Evolutionary conservation across 2,797 vertebrate species (phyloP), one percentile per base, ranked within the genome.

Genomic region (Intellagama lesueurii): DNA sequence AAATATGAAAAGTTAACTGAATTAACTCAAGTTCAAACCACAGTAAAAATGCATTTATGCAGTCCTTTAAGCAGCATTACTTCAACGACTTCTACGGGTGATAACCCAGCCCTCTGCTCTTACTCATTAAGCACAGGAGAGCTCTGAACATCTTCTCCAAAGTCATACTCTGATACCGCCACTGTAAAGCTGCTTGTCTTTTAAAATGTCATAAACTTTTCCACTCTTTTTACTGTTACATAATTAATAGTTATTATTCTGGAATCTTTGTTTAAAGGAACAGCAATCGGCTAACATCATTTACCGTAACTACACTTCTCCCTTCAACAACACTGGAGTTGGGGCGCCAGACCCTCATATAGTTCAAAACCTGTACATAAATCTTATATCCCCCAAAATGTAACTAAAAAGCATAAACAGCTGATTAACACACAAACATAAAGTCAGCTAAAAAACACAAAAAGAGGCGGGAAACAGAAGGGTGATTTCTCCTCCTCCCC

Each of bases 201-300:
- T 83, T n/a, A 77, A 60, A 81, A 6, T 22, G 4, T 0, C 0
- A 1, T 0, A 0, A 0, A 22, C 35, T 26, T 12, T 91, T 35
- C 32, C 14, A n/a, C 49, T 49, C 28, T n/a, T 72, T 84, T 49
- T 72, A 8, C 35, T 40, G 32, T 32, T 56, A 19, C 64, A 69
- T 44, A 80, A 32, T 86, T 79, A 88, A 12, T 4, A 2, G 2
- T 5, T 0, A 0, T 1, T 3, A 11, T 56, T 35, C 12, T 1
- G 66, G 79, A 94, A 87, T 35, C 72, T 90, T 85, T 68, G 70
- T 68, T 79, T 28, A 4, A 40, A 76, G 82, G 78, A 0, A 0
- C 7, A 89, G 73, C 81, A 82, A 85, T 17, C n/a, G 40, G 91
- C 35, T 49, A 60, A 56, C 0, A 76, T 35, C 44, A 22, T 66